These are phyloP conservation scores for Mythimna lalbum DNA, from an alignment of 2,888 invertebrate species.

Conservation along the genomic window DNA sequence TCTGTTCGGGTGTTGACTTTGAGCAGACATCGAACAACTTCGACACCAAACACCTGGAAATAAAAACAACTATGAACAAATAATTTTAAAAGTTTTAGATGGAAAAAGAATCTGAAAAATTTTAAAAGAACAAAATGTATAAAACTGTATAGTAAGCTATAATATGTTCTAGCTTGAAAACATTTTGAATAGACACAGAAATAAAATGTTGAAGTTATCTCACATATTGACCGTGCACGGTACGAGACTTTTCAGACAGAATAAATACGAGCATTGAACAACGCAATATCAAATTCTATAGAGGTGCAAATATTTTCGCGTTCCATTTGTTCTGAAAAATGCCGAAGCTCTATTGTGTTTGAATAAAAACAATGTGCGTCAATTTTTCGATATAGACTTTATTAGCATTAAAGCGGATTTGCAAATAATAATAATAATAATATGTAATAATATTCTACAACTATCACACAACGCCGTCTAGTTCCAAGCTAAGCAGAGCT, in stretches of 20 bases:
- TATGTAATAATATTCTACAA: no score
- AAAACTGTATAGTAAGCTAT: background rate
- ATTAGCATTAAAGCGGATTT: slow-evolving; percentile 24
- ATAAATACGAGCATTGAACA: slow-evolving; percentile 35
- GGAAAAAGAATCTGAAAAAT: background rate
- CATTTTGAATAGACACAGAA: slow-evolving; percentile 10
- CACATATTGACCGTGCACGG: slow-evolving; percentile 12
- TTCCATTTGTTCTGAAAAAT: slow-evolving; percentile 41
- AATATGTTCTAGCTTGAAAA: slow-evolving; percentile 5
- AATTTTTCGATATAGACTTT: slow-evolving; percentile 33
- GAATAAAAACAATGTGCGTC: slow-evolving; percentile 39
- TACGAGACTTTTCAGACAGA: slow-evolving; percentile 21
- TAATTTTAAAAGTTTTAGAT: background rate
- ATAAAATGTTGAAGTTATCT: slow-evolving; percentile 30
- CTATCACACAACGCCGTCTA: no score
- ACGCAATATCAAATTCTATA: slow-evolving; percentile 45
- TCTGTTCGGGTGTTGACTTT: slow-evolving; percentile 97
- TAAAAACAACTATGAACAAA: slow-evolving; percentile 6
- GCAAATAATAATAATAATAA: no score
- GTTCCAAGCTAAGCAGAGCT: no score
- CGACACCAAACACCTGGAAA: slow-evolving; percentile 95
- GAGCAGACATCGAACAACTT: slow-evolving; percentile 99
- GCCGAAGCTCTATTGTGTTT: slow-evolving; percentile 17
- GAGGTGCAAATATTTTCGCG: slow-evolving; percentile 45
- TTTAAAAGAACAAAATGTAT: background rate